Evolutionary conservation across 2,888 invertebrate species (phyloP).

Genomic region (Euproctis similis): DNA sequence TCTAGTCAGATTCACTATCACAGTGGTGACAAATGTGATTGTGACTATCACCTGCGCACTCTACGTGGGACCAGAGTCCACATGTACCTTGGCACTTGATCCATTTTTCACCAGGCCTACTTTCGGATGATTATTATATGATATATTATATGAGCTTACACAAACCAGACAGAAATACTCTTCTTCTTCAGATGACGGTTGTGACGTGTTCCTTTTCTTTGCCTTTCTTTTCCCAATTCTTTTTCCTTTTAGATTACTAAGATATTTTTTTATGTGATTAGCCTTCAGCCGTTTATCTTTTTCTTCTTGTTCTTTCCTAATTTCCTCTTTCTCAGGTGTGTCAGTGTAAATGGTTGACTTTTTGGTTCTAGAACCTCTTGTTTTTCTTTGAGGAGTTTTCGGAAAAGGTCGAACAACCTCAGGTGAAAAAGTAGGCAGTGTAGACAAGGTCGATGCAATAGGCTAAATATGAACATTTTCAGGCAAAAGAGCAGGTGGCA

Average conservation of each 20-base stretch:
- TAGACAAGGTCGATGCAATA: neutral
- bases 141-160: slow-evolving; percentile 8
- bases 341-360: slow-evolving; percentile 19
- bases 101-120: slow-evolving; percentile 15
- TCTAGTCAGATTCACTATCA: slow-evolving; percentile 6
- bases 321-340: slow-evolving; percentile 18
- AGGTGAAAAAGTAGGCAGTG: slow-evolving; percentile 10
- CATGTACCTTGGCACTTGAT: slow-evolving; percentile 13
- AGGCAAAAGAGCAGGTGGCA: no score
- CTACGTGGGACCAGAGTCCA: slow-evolving; percentile 12
- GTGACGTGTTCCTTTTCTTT: neutral
- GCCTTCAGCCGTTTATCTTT: slow-evolving; percentile 8
- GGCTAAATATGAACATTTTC: no score
- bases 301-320: slow-evolving; percentile 14
- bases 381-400: slow-evolving; percentile 16
- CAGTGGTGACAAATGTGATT: slow-evolving; percentile 20
- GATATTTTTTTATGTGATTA: slow-evolving; percentile 9
- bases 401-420: slow-evolving; percentile 14
- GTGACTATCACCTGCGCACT: slow-evolving; percentile 11
- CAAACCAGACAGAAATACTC: slow-evolving; percentile 14
- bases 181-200: slow-evolving; percentile 4
- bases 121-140: no score
- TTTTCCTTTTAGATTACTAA: neutral
- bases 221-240: neutral
- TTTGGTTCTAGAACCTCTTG: slow-evolving; percentile 6